phyloP scores from a whole-genome alignment of 2,113 vertebrate genomes.

The Procapra przewalskii region DNA sequence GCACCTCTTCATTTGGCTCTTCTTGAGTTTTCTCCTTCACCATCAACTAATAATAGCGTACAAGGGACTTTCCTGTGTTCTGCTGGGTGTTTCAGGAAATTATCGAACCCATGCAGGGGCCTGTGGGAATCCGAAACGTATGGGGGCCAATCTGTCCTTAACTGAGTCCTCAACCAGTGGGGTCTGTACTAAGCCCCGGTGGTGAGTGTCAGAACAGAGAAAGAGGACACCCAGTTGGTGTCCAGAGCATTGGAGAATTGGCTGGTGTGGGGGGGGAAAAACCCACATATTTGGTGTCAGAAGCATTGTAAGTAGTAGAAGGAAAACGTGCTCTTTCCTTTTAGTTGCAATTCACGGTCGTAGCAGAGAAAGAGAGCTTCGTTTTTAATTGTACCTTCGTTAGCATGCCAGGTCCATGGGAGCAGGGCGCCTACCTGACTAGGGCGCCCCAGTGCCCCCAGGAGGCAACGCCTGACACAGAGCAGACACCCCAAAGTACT shows the following conservation, averaged over 20 bases:
- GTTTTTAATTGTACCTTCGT: too few relatives aligned
- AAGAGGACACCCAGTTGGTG: neutral
- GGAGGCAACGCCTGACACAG: fast-evolving
- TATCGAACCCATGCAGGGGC: fast-evolving
- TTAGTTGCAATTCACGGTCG: neutral
- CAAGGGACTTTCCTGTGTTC: neutral
- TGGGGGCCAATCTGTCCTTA: neutral
- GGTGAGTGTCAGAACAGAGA: neutral
- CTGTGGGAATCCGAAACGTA: neutral
- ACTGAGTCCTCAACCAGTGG: neutral
- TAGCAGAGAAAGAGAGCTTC: neutral
- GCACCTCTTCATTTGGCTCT: neutral
- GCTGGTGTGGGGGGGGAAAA: neutral
- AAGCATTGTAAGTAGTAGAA: neutral
- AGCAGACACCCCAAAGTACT: neutral
- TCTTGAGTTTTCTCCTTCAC: neutral
- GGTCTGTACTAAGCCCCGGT: neutral
- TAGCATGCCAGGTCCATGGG: neutral
- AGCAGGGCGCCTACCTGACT: neutral
- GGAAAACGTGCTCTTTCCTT: neutral
- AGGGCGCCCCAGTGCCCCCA: neutral
- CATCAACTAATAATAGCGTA: neutral
- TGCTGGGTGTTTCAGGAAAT: neutral
- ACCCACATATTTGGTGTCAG: neutral
- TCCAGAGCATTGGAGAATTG: neutral